phyloP scores from a whole-genome alignment of 2,113 vertebrate genomes.

The Menura novaehollandiae region DNA sequence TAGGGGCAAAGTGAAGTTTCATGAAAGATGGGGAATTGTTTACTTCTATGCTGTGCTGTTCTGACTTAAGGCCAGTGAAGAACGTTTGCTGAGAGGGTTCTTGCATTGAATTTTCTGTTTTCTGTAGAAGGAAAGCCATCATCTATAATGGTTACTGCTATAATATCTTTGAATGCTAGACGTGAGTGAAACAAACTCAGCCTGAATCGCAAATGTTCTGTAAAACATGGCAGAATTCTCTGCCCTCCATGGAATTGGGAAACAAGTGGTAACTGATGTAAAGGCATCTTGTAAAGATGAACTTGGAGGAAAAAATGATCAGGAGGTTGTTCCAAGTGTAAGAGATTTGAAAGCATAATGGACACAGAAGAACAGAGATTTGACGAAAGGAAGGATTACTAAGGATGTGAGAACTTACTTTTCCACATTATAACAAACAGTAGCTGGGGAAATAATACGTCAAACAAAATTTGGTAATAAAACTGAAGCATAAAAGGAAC shows the following conservation, averaged over 20 bases:
- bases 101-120: neutral
- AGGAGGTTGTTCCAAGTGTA: neutral
- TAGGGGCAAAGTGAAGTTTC: neutral
- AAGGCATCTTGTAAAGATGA: neutral
- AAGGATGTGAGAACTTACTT: neutral
- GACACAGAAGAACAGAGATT: neutral
- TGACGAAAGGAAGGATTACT: neutral
- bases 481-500: neutral
- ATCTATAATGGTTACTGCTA: neutral
- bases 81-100: neutral
- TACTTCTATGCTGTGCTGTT: neutral
- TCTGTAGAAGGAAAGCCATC: neutral
- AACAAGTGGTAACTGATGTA: fast-evolving
- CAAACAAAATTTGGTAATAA: neutral
- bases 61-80: neutral
- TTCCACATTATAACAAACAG: neutral
- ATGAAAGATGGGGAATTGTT: neutral
- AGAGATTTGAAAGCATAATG: neutral
- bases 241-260: neutral
- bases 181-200: neutral
- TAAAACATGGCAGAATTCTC: neutral
- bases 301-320: neutral
- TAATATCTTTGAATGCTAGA: neutral
- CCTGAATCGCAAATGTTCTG: neutral
- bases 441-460: neutral